Evolutionary conservation across 1,140 invertebrate genomes (phyloP), one percentile per base, ranked within the genome.

Genomic region (Olivierus martensii): DNA sequence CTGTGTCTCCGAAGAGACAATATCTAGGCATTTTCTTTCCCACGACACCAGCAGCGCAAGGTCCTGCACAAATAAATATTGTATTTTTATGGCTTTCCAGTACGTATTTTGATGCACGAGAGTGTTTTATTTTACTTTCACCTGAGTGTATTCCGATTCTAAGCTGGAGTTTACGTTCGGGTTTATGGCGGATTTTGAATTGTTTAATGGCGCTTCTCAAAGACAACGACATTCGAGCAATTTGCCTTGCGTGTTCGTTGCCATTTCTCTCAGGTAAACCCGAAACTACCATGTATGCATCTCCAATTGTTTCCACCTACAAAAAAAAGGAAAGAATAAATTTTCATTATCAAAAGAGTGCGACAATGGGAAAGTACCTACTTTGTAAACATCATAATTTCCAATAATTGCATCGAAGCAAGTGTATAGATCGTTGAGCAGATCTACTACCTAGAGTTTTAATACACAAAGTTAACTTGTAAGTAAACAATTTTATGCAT

Each of bases 301-400:
- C 92, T 0, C 91, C 91, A 58, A 95, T 95, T 9, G 90, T 95
- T 72, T 95, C 90, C 42, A 91, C 87, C 86, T 90, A 60, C 28
- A 62, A 65, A 59, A n/a, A n/a, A n/a, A n/a, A n/a, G n/a, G 51
- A 28, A 17, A 56, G 11, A 34, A 56, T 12, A 45, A 22, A 22
- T 10, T 45, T 18, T 18, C 38, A 39, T 39, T 12, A 12, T 39
- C 38, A 39, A 17, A 39, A 39, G n/a, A n/a, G n/a, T n/a, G n/a
- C 17, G 38, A 12, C 38, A 39, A 39, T 17, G 17, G 17, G 12
- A 1, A 18, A 36, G 12, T 35, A 57, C 65, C 72, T 69, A 95
- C 92, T 79, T 99, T 99, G 69, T 99, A 99, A 9, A 97, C 92
- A 71, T 98, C 90, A 62, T 90, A 97, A 61, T 93, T 84, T 67